Base-by-base conservation (phyloP, 2,797 vertebrate genomes). In the Eulemur albifrons region DNA sequence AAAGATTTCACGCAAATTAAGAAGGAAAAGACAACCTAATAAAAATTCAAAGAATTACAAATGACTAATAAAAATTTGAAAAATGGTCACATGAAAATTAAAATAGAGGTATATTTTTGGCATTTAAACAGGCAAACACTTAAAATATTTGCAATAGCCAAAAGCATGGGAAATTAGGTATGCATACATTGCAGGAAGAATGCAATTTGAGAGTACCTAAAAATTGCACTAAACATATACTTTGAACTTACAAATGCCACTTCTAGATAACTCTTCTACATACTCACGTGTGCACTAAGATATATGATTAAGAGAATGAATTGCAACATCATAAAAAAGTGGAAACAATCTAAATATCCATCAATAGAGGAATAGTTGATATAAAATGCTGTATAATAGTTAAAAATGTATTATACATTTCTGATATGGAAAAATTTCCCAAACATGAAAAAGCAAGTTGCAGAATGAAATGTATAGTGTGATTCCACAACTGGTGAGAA, bases 21-120 rank as follows among this genome's bases (percentile, higher is more conserved):
- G 63, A 50, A 70, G 35, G 38, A 87, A 97, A 38, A 95, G 75
- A 54, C 23, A 93, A 81, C 7, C 2, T 76, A 59, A 70, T 8
- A 63, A n/a, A 93, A 88, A 92, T 93, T 69, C 2, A 67, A 96
- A 72, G 27, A 91, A 61, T 85, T 88, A 76, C 11, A 88, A 94
- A 76, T 86, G 45, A 30, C 35, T 70, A 97, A 52, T 45, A 88
- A 70, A 94, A 75, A 63, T 79, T 20, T 95, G 70, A 86, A 90
- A 88, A 73, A 61, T 69, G 17, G 80, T 67, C 13, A 92, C 83
- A 54, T 54, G 17, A 9, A 91, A 94, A 92, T 91, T 92, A 61
- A 93, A 89, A 59, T 0, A 4, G 52, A 82, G 14, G 45, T 43
- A 45, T 40, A 52, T 57, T 80, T 93, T 94, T 80, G 72, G 23